Percentiles rank a stretch among this genome's conserved stretches.
phyloP scores from a whole-genome alignment of 2,888 invertebrate species.

The Meta bourneti region DNA sequence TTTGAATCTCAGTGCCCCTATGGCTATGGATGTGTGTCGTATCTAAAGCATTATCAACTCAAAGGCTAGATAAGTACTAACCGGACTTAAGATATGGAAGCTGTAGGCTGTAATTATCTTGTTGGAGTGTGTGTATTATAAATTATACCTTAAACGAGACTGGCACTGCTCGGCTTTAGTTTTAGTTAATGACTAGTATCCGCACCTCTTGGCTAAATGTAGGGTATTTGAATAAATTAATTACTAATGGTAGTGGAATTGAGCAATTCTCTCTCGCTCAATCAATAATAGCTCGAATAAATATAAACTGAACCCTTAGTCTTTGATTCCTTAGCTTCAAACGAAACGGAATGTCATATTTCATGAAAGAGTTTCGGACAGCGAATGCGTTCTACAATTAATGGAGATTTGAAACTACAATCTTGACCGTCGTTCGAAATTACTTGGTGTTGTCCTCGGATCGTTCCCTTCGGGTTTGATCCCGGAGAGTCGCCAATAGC shows the following conservation, averaged over 20 bases:
- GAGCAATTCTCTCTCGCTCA: not conserved
- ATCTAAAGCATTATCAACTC: not conserved
- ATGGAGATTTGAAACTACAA: no score
- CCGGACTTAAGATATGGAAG: not conserved
- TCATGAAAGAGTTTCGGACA: no score
- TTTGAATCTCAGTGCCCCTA: not conserved
- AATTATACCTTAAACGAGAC: conserved; percentile 16
- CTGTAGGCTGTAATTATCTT: conserved; percentile 7
- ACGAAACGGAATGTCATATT: no score
- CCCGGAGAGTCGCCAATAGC: no score
- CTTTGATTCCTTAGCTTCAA: no score
- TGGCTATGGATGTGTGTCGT: not conserved
- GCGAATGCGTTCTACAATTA: no score
- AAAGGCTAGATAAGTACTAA: not conserved
- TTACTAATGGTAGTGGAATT: not conserved
- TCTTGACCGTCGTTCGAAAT: no score
- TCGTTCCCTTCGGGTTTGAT: no score
- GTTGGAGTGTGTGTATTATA: not conserved
- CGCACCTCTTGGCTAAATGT: not conserved
- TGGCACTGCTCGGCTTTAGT: not conserved
- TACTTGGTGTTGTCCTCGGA: no score
- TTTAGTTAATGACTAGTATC: conserved; percentile 13
- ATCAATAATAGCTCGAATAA: not conserved
- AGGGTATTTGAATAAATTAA: conserved; percentile 31
- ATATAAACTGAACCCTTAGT: no score